Percentiles rank a stretch among this genome's conserved stretches.
These are phyloP conservation scores for Aldrovandia affinis DNA, from an alignment of 2,797 vertebrate species.

Conservation along the genomic window DNA sequence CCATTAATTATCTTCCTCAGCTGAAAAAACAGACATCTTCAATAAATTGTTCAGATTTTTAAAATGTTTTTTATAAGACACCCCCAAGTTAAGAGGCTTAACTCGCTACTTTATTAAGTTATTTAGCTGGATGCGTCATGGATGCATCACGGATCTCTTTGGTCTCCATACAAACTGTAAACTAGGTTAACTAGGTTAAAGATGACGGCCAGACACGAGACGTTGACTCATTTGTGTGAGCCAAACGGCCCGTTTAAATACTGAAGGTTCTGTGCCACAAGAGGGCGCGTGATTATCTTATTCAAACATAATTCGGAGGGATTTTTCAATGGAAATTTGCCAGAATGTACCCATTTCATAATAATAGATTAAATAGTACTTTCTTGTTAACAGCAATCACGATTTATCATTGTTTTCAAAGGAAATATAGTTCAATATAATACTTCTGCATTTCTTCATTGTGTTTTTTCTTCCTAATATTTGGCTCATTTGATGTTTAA, in stretches of 20 bases:
- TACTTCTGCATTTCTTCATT: neutral
- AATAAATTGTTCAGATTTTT: neutral
- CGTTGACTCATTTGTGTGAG: neutral
- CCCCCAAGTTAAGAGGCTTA: neutral
- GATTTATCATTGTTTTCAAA: neutral
- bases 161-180: neutral
- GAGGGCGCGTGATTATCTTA: conserved; percentile 2
- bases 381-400: neutral
- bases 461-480: neutral
- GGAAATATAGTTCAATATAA: neutral
- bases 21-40: neutral
- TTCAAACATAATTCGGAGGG: neutral
- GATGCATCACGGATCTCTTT: neutral
- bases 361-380: neutral
- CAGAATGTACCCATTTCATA: neutral
- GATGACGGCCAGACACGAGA: neutral
- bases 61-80: neutral
- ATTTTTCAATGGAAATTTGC: neutral
- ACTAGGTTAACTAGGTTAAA: neutral
- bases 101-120: neutral
- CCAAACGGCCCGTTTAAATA: neutral
- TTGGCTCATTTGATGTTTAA: neutral
- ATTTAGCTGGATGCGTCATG: neutral
- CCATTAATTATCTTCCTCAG: neutral
- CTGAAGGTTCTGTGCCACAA: conserved; percentile 17